Evolutionary conservation across 35 echinoderm and acorn worm genomes (phyloP).

Genomic region (Diadema setosum): DNA sequence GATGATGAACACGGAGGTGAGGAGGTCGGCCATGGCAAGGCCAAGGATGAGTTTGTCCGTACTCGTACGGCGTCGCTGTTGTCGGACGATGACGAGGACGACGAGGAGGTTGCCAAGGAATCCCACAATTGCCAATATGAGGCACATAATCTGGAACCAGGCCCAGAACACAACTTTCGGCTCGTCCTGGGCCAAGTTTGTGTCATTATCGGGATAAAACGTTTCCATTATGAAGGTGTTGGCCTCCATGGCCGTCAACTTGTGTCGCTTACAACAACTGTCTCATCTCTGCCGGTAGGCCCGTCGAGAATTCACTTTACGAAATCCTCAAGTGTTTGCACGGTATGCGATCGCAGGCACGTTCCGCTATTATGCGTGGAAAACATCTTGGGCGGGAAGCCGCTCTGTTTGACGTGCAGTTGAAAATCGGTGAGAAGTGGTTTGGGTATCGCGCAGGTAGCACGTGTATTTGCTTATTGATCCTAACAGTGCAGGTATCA

Average conservation of each 20-base stretch:
- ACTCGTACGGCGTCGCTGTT: conserved; percentile 28
- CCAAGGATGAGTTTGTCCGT: conserved; percentile 40
- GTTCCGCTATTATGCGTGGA: neutral
- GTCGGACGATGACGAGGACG: conserved; percentile 19
- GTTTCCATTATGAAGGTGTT: neutral
- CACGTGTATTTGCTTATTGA: conserved; percentile 16
- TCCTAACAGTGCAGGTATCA: neutral
- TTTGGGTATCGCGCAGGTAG: neutral
- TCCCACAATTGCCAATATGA: conserved; percentile 46
- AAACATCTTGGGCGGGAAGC: neutral
- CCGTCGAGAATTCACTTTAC: neutral
- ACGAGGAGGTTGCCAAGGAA: conserved; percentile 62
- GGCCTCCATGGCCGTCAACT: neutral
- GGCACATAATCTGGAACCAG: conserved; percentile 31
- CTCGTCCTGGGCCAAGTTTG: neutral
- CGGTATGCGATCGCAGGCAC: neutral
- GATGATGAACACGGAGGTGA: conserved; percentile 43
- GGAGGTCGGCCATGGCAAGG: conserved; percentile 42
- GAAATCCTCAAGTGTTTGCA: neutral
- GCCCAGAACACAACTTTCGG: conserved; percentile 23
- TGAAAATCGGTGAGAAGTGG: neutral
- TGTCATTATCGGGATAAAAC: neutral
- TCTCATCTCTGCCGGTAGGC: neutral
- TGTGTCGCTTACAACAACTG: neutral
- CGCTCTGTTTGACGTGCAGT: neutral